These are phyloP conservation scores for Apamea sordens DNA, from an alignment of 2,888 invertebrate genomes.

Conservation along the genomic window DNA sequence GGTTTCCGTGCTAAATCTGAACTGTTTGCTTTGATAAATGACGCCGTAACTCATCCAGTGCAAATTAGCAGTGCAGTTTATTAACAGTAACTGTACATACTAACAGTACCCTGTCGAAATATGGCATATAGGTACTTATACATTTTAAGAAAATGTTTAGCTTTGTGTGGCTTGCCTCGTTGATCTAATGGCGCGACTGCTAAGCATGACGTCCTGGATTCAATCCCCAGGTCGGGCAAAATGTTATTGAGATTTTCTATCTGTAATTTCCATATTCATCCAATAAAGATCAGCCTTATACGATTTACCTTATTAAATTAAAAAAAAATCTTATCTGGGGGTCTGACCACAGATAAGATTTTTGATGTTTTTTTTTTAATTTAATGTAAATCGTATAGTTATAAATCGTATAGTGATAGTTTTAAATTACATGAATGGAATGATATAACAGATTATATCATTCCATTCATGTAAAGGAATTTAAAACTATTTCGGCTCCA, in stretches of 20 bases:
- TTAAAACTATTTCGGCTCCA: constrained; percentile 29
- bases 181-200: neutral
- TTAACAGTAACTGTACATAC: neutral
- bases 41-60: constrained; percentile 23
- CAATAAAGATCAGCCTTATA: constrained; percentile 6
- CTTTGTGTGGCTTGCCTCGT: neutral
- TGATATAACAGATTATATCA: constrained; percentile 47
- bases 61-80: constrained; percentile 25
- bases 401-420: too few species aligned
- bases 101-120: neutral
- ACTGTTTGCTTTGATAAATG: constrained; percentile 43
- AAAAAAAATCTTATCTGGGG: constrained; percentile 24
- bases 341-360: too few species aligned
- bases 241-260: neutral
- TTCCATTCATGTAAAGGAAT: constrained; percentile 36
- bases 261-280: neutral
- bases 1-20: constrained; percentile 29
- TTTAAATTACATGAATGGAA: too few species aligned
- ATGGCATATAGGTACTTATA: neutral
- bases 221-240: neutral
- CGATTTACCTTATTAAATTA: neutral
- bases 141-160: neutral
- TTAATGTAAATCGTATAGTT: too few species aligned
- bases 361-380: too few species aligned
- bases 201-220: neutral